These are phyloP conservation scores for Epizoanthus illoricatus DNA, from an alignment of 92 coral and sea anemone genomes.

Conservation along the genomic window DNA sequence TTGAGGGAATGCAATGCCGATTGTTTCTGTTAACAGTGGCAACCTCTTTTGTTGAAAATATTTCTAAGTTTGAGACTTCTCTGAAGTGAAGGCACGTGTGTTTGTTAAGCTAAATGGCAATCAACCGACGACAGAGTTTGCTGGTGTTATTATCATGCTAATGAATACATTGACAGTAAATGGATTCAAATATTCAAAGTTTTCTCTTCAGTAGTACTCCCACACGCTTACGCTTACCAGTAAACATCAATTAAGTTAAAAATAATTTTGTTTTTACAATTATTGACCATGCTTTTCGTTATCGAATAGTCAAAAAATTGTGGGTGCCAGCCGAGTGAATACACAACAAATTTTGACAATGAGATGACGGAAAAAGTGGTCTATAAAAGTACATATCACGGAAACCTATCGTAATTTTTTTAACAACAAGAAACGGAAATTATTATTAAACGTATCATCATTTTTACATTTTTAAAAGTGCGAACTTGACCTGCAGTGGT, in stretches of 20 bases:
- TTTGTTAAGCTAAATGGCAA: background rate
- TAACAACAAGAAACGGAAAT: too few relatives aligned
- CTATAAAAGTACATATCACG: too few relatives aligned
- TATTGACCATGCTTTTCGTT: background rate
- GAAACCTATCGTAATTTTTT: too few relatives aligned
- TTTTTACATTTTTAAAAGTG: too few relatives aligned
- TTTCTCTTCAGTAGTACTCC: conserved; percentile 13
- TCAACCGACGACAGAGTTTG: background rate
- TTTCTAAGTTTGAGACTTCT: background rate
- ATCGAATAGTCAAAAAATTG: too few relatives aligned
- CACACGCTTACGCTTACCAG: conserved; percentile 14
- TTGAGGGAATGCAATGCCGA: background rate
- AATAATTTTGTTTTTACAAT: background rate
- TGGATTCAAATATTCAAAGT: conserved; percentile 19
- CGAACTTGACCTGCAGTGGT: too few relatives aligned
- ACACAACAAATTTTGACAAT: background rate
- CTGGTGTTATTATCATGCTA: conserved; percentile 10
- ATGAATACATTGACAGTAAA: conserved; percentile 6
- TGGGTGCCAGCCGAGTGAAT: background rate
- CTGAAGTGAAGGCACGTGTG: conserved; percentile 12
- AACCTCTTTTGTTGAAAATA: conserved; percentile 2
- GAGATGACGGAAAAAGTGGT: too few relatives aligned
- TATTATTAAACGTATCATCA: too few relatives aligned
- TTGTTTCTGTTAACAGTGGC: background rate
- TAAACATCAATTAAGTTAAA: background rate